A percentile compares a stretch with the other conserved stretches of the same genome.
Conservation (phyloP, 1,140 invertebrate species). For the Cardiocondyla obscurior region DNA sequence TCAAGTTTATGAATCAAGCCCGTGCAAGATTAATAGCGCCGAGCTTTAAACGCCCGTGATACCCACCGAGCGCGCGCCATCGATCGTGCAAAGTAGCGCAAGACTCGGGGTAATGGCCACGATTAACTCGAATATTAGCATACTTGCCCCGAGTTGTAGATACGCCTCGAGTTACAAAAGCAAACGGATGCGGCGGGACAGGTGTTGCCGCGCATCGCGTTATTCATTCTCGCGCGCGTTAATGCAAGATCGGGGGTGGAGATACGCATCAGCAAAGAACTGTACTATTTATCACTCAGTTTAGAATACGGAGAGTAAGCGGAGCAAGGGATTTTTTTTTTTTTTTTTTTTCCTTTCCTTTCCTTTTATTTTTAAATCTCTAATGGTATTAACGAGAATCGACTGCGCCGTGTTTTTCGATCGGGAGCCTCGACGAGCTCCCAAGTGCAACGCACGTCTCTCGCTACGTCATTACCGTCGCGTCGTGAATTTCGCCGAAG, state of each 20-base stretch:
- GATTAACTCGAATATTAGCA: slow-evolving; percentile 25
- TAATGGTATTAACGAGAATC: background rate
- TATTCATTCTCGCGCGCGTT: background rate
- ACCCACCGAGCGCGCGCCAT: background rate
- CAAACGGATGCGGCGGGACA: background rate
- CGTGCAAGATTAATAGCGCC: slow-evolving; percentile 4
- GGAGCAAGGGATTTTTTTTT: too few relatives aligned
- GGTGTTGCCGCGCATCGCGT: background rate
- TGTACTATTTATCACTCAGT: background rate
- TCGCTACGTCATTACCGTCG: background rate
- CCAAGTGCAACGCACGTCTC: background rate
- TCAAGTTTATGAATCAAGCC: slow-evolving; percentile 11
- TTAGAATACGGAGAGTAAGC: background rate
- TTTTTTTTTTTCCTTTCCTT: too few relatives aligned
- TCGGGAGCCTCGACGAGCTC: background rate
- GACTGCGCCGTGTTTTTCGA: background rate
- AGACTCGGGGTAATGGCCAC: background rate
- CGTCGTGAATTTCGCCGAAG: background rate
- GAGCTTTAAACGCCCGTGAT: background rate
- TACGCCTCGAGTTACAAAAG: slow-evolving; percentile 10
- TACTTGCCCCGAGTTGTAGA: background rate
- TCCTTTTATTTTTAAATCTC: background rate
- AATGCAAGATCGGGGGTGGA: background rate
- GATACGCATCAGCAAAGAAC: background rate
- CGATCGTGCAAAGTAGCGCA: background rate